phyloP scores from a whole-genome alignment of 2,113 vertebrate species.

The Brachyhypopomus occidentalis region DNA sequence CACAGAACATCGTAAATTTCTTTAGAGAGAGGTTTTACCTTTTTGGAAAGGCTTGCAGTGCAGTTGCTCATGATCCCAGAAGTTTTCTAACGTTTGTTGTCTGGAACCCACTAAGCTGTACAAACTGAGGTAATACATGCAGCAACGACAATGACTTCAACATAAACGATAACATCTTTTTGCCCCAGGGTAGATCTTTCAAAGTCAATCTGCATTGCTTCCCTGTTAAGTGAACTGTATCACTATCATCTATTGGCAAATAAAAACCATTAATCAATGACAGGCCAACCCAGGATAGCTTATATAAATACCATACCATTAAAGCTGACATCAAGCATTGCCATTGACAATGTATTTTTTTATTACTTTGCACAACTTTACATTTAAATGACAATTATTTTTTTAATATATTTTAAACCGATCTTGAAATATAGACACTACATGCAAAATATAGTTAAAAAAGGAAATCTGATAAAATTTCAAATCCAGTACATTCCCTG shows the following conservation, averaged over 20 bases:
- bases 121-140: constrained; percentile 24
- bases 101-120: constrained; percentile 11
- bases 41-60: constrained; percentile 34
- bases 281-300: constrained; percentile 27
- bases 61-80: constrained; percentile 3
- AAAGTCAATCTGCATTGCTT: constrained; percentile 30
- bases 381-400: constrained; percentile 44
- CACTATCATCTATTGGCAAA: constrained; percentile 34
- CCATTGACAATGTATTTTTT: constrained; percentile 23
- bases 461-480: constrained; percentile 20
- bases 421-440: constrained; percentile 35
- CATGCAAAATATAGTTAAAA: constrained; percentile 48
- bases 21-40: not conserved
- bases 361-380: constrained; percentile 37
- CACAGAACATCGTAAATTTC: constrained; percentile 27
- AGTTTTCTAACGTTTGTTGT: not conserved
- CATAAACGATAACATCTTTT: constrained; percentile 14
- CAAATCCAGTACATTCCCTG: constrained; percentile 7
- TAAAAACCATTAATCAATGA: constrained; percentile 16
- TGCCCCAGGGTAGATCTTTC: not conserved
- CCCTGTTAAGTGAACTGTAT: constrained; percentile 25
- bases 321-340: constrained; percentile 27
- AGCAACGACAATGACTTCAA: constrained; percentile 30
- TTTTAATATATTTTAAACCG: constrained; percentile 34
- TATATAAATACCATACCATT: constrained; percentile 4